Percentiles rank a stretch among this genome's conserved stretches.
Evolutionary conservation across 2,113 vertebrate genomes (phyloP).

Genomic region (Corythoichthys haematopterus): DNA sequence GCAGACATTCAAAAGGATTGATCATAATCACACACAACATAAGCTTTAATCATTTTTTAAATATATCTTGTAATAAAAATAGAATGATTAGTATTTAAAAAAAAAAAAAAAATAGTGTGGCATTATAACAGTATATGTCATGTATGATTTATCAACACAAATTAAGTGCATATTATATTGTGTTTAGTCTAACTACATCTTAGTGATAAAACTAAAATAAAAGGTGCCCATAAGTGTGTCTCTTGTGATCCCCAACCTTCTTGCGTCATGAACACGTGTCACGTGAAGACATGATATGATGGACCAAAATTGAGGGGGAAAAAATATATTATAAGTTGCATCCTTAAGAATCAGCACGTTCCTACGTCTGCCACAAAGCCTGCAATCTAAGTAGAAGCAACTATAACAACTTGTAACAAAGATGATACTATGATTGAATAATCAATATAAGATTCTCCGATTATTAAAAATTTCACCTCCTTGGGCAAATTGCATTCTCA

Average conservation of each 20-base stretch:
- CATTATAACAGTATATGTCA: too few relatives aligned
- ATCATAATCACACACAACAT: conserved; percentile 38
- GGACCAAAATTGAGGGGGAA: too few relatives aligned
- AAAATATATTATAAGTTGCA: too few relatives aligned
- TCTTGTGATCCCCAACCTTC: neutral
- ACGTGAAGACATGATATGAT: too few relatives aligned
- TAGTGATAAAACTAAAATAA: too few relatives aligned
- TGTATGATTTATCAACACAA: neutral
- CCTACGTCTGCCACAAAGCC: too few relatives aligned
- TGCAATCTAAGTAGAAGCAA: neutral
- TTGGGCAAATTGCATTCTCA: neutral
- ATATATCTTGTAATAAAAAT: neutral
- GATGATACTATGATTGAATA: neutral
- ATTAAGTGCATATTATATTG: neutral
- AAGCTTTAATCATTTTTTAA: neutral
- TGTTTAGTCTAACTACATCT: neutral
- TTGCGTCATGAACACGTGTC: too few relatives aligned
- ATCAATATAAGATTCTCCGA: neutral
- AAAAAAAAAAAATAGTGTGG: too few relatives aligned
- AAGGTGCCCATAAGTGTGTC: neutral
- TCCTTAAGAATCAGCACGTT: too few relatives aligned
- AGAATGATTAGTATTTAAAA: neutral
- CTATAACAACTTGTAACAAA: neutral
- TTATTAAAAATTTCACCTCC: neutral
- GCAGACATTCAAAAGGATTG: conserved; percentile 43